Evolutionary conservation across 2,797 vertebrate genomes (phyloP).

Genomic region (Gadopsis bispinosus): DNA sequence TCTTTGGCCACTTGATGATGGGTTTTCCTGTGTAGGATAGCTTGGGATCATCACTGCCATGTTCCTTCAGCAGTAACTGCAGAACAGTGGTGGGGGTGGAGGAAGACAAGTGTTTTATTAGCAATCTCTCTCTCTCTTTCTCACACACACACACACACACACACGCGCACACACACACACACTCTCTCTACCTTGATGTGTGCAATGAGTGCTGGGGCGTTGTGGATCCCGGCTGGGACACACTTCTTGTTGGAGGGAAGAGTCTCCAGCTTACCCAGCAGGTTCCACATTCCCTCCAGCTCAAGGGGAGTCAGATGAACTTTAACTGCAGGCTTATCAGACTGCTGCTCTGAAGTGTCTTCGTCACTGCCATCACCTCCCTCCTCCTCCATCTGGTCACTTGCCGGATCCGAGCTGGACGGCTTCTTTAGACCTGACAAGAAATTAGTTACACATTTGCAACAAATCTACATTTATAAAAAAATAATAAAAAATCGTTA

Average conservation of each 20-base stretch:
- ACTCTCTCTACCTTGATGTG: conserved; percentile 88
- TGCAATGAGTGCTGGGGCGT: conserved; percentile 91
- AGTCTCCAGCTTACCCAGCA: conserved; percentile 93
- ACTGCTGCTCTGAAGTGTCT: conserved; percentile 56
- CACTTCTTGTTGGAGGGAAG: conserved; percentile 95
- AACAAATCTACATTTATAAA: too few species aligned
- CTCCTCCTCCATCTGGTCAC: conserved; percentile 56
- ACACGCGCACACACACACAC: conserved; percentile 10
- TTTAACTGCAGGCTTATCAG: conserved; percentile 66
- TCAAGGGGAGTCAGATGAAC: conserved; percentile 91
- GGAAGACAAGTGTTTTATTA: too few species aligned
- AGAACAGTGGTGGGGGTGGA: background rate
- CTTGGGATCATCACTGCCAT: conserved; percentile 91
- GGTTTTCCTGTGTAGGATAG: conserved; percentile 93
- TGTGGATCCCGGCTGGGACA: conserved; percentile 95
- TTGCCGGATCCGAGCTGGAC: background rate
- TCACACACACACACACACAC: background rate
- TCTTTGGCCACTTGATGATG: conserved; percentile 96
- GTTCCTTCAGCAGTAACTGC: conserved; percentile 93
- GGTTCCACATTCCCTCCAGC: conserved; percentile 93
- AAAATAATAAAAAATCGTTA: too few species aligned
- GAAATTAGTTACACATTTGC: background rate
- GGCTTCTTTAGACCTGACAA: conserved; percentile 86
- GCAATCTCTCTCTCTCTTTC: too few species aligned
- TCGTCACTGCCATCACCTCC: conserved; percentile 58